Evolutionary conservation across 1,140 invertebrate species (phyloP).

Genomic region (Euborellia annulipes): DNA sequence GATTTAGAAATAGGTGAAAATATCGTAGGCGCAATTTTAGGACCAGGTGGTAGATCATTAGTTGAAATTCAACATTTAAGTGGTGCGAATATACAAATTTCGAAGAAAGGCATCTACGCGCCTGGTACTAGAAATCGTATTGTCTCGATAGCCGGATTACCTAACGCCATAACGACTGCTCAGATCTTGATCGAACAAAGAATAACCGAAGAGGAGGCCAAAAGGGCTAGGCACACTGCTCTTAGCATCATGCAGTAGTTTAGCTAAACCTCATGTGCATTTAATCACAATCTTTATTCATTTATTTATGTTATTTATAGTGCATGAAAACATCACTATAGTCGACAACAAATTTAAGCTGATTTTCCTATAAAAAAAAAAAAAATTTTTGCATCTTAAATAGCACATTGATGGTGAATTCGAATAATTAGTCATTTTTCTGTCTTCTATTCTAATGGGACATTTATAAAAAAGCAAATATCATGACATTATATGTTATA

Average conservation of each 20-base stretch:
- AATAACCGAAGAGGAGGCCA: constrained; percentile 87
- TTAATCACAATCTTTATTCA: no score
- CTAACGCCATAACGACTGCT: constrained; percentile 73
- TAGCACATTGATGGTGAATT: no score
- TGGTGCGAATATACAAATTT: constrained; percentile 94
- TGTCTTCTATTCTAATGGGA: no score
- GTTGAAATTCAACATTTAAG: constrained; percentile 94
- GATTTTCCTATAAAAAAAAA: no score
- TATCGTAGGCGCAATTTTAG: constrained; percentile 93
- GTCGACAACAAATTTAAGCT: constrained; percentile 5
- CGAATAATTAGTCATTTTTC: no score
- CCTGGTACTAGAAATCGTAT: constrained; percentile 92
- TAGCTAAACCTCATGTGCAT: no score
- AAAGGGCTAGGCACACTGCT: constrained; percentile 76
- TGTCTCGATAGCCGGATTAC: constrained; percentile 84
- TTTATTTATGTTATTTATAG: no score
- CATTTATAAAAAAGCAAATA: no score
- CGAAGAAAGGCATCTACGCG: constrained; percentile 93
- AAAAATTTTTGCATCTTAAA: constrained; percentile 6
- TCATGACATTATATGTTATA: no score
- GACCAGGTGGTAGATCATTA: constrained; percentile 85
- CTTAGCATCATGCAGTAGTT: constrained; percentile 51
- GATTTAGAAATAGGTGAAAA: constrained; percentile 75
- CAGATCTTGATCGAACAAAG: constrained; percentile 90
- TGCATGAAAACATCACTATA: constrained; percentile 8